Evolutionary conservation across 1,140 invertebrate genomes (phyloP).

Genomic region (Pseudomyrmex sp.): DNA sequence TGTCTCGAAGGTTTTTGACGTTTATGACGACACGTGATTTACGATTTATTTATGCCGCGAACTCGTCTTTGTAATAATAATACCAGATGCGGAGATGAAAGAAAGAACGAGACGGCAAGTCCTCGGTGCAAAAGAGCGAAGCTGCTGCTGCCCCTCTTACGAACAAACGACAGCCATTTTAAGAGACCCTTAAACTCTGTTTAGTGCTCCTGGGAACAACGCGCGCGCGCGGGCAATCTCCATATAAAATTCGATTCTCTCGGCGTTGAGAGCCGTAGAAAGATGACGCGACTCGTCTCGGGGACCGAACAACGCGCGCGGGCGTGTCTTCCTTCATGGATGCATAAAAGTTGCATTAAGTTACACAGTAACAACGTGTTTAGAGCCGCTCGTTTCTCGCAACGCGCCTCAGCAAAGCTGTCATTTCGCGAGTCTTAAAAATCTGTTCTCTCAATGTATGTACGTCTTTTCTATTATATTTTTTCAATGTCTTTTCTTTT

Average conservation of each 20-base stretch:
- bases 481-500: too few species aligned
- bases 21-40: constrained; percentile 82
- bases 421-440: constrained; percentile 10
- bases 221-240: constrained; percentile 73
- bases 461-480: too few species aligned
- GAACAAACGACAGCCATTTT: constrained; percentile 80
- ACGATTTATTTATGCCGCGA: constrained; percentile 83
- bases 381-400: constrained; percentile 62
- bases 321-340: constrained; percentile 65
- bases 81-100: constrained; percentile 69
- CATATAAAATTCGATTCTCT: constrained; percentile 82
- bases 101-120: constrained; percentile 35
- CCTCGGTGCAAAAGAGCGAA: constrained; percentile 27
- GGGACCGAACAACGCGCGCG: constrained; percentile 62
- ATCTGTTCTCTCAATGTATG: neutral
- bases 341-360: constrained; percentile 72
- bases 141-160: constrained; percentile 78
- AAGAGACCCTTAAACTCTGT: constrained; percentile 80
- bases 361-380: constrained; percentile 72
- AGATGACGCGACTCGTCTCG: constrained; percentile 20
- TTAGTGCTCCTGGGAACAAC: constrained; percentile 78
- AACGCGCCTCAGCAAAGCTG: neutral
- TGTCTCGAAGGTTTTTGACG: constrained; percentile 80
- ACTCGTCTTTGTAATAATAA: constrained; percentile 78
- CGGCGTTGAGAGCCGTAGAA: constrained; percentile 52